Percentiles rank a stretch among this genome's conserved stretches.
Evolutionary conservation across 2,888 invertebrate genomes (phyloP).

Genomic region (Drosophila neonasuta): DNA sequence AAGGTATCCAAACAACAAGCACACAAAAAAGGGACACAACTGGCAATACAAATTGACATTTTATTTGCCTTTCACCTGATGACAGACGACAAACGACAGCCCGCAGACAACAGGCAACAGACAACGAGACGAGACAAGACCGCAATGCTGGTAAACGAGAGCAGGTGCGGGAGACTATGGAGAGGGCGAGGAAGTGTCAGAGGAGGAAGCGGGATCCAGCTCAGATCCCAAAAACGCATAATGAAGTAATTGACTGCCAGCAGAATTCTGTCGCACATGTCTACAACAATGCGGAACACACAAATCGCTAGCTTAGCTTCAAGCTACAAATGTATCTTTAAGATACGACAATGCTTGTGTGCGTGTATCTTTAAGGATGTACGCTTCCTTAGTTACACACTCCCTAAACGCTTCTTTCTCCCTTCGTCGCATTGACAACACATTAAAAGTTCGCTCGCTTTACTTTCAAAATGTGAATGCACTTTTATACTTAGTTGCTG

Average conservation of each 20-base stretch:
- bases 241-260: conserved; percentile 47
- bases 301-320: conserved; percentile 42
- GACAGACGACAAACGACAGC: conserved; percentile 65
- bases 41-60: conserved; percentile 75
- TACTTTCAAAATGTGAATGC: conserved; percentile 74
- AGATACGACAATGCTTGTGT: conserved; percentile 20
- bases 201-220: neutral
- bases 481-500: conserved; percentile 45
- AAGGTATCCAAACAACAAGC: conserved; percentile 45
- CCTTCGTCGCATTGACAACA: conserved; percentile 48
- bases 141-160: conserved; percentile 14
- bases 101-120: conserved; percentile 28
- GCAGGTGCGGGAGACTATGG: neutral
- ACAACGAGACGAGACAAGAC: conserved; percentile 5
- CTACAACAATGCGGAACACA: conserved; percentile 35
- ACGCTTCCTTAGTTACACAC: conserved; percentile 14
- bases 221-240: conserved; percentile 34
- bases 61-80: conserved; percentile 77
- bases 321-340: conserved; percentile 29
- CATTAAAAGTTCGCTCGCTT: conserved; percentile 62
- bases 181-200: neutral
- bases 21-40: conserved; percentile 66
- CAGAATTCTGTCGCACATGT: conserved; percentile 24
- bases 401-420: neutral
- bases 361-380: conserved; percentile 45